Evolutionary conservation across 2,113 vertebrate genomes (phyloP), one percentile per base, ranked within the genome.

Genomic region (Dicaeum eximium): DNA sequence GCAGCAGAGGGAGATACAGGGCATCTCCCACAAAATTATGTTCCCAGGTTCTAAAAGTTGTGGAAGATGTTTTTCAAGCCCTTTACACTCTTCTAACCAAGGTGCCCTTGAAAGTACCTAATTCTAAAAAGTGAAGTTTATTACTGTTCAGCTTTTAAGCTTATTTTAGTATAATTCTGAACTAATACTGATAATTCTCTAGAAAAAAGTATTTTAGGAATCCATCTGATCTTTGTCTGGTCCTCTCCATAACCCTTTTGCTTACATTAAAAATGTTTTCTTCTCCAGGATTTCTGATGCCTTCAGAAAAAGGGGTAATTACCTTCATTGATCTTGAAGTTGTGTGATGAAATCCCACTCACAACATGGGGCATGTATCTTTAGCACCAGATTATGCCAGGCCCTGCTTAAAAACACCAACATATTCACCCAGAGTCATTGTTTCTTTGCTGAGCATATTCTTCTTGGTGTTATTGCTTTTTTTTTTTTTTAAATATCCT

Each of bases 1-100:
- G 9, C 62, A 10, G 7, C 15, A 47, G 12, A 33, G 25, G 42
- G 42, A 86, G 2, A 20, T 48, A 8, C 0, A 0, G 4, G 27
- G 4, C 25, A 42, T 28, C 24, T 47, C 27, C 62, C 44, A 67
- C 23, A 62, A 64, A 48, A 62, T 54, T 66, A 16, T 2, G 2
- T 60, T 62, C 25, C 33, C 45, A 48, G 23, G 45, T 48, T 78
- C 50, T 74, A 67, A 33, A 54, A 45, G n/a, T 10, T 3, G 8
- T 72, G 18, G 79, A 83, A 78, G 8, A 54, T 28, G 3, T 11
- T 74, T 83, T 74, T 56, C n/a, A 80, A 80, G 13, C 11, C 18
- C 30, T 57, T 54, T 86, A 23, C 4, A 53, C 10, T 70, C 67
- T 66, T 33, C 27, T 21, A 78, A 13, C 21, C 17, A 57, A 78